Base-by-base conservation (phyloP, 2,888 invertebrate genomes). In the Crepidodera aurea region DNA sequence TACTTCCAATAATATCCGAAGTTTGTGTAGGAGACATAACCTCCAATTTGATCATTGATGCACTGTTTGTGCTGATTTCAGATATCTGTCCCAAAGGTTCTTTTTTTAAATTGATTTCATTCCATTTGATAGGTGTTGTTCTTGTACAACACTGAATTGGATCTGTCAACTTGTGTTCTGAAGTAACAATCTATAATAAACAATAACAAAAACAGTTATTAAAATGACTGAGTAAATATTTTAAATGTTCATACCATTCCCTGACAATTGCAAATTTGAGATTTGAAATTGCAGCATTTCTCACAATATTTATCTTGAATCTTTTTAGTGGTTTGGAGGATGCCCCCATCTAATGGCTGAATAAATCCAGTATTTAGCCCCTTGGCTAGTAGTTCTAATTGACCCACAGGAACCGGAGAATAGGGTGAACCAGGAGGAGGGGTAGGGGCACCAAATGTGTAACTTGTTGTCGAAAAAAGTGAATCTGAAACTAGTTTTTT, bases 401-500 rank as follows among this genome's bases (percentile, higher is more conserved):
- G 89, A 70, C 88, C 83, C 67, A 88, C 87, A 42, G 88, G 87
- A 70, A 87, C 86, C 1, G 88, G 88, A 44, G 88, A 88, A 80
- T 88, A 87, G 16, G 88, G 88, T 56, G 88, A 88, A 34, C 84
- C 83, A 1, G 84, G 85, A 12, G 85, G 84, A 62, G 89, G 89
- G 51, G 88, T 88, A 66, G 88, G 88, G 76, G 88, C 88, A 42
- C 89, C 89, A 78, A 85, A 85, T 55, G 85, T 84, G 69, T 87
- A 86, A 66, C 88, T 84, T 44, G 87, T 85, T 27, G 88, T 84
- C 44, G 89, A 87, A 81, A 87, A 88, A 72, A 89, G 79, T 70
- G 89, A 88, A 82, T 89, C 89, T 78, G 88, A 85, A 78, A 88
- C 87, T 86, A n/a, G n/a, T n/a, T n/a, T n/a, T n/a, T n/a, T n/a